Base-by-base conservation (phyloP, 35 echinoderm and acorn worm species). In the Amphiura filiformis region DNA sequence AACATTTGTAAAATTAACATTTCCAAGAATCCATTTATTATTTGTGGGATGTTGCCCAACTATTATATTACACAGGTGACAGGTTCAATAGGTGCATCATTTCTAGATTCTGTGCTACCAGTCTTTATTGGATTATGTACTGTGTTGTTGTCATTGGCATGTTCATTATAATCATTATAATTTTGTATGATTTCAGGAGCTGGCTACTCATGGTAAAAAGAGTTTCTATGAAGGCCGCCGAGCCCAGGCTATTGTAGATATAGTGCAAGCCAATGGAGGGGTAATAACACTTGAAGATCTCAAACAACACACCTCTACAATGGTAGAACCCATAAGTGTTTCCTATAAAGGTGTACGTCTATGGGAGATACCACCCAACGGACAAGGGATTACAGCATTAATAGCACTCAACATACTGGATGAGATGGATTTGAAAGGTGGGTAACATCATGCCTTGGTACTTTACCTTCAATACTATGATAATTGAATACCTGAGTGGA, bases 351-450 rank as follows among this genome's bases (percentile, higher is more conserved):
- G 95, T 18, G 75, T 85, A 0, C 39, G 65, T 30, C 40, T 97
- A 18, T 97, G 91, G 91, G 95, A 97, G 81, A 87, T 89, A 36
- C 92, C 95, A 40, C 95, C 95, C 1, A 97, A 82, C 76, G 95
- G 95, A 31, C 91, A 97, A 57, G 95, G 95, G 14, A 91, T 97
- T 35, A 88, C 91, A 0, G 85, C 88, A 31, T 52, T 97, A 20
- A 83, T 97, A 39, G 88, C 91, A n/a, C 81, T 97, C 12, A 97
- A 97, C 57, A 93, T 97, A 26, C 77, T 97, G 26, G 95, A 97
- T 32, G 84, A 84, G 33, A 44, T 85, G 38, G 77, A 96, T 70
- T 41, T 96, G 31, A 80, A 76, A 81, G 90, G 94, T 94, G 56
- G 26, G 79, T 87, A 56, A 47, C 4, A 47, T 47, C n/a, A 15